A percentile compares a stretch with the other conserved stretches of the same genome.
Evolutionary conservation across 1,140 invertebrate species (phyloP).

Genomic region (Magallana gigas): DNA sequence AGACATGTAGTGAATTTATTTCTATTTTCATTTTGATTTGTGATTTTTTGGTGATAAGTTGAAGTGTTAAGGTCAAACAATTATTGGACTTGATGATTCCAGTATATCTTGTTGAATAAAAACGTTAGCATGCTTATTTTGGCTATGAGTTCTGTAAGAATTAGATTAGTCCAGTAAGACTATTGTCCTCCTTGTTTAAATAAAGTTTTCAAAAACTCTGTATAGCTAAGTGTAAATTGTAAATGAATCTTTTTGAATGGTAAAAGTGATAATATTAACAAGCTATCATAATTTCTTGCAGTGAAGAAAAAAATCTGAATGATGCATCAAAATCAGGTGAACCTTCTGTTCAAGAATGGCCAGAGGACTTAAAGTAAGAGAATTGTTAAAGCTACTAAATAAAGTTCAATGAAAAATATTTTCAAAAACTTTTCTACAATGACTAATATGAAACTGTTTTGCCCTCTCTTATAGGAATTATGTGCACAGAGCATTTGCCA

Average conservation of each 20-base stretch:
- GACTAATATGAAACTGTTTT: not conserved
- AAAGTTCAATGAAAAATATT: not conserved
- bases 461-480: conserved; percentile 83
- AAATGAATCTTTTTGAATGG: not conserved
- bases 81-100: too few species aligned
- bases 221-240: too few species aligned
- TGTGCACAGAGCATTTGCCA: conserved; percentile 93
- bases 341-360: conserved; percentile 9
- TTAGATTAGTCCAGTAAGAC: too few species aligned
- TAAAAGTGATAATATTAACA: not conserved
- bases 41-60: too few species aligned
- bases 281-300: not conserved
- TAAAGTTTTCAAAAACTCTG: too few species aligned
- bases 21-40: too few species aligned
- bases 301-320: not conserved
- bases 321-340: not conserved
- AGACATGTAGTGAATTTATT: too few species aligned
- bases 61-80: too few species aligned
- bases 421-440: not conserved
- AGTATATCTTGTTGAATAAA: too few species aligned
- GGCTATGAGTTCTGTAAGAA: too few species aligned
- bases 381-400: not conserved
- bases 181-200: too few species aligned
- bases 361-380: conserved; percentile 29
- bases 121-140: too few species aligned